These are phyloP conservation scores for Diabrotica balteata DNA, from an alignment of 2,888 invertebrate genomes.

Conservation along the genomic window DNA sequence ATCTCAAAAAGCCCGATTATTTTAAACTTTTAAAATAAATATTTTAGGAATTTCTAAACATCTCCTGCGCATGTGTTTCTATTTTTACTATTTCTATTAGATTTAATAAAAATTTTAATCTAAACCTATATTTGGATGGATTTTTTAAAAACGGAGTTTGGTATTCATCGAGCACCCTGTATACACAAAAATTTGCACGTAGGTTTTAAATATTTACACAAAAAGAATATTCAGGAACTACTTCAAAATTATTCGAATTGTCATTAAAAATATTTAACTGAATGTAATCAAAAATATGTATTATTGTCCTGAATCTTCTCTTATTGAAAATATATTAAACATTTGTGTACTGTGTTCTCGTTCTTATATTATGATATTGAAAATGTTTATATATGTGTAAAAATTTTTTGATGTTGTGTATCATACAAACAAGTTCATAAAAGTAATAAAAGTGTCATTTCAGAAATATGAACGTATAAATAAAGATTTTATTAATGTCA, in stretches of 20 bases:
- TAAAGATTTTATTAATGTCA: conserved; percentile 37
- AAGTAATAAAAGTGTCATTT: conserved; percentile 35
- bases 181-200: conserved; percentile 27
- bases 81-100: too few species aligned
- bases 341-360: conserved; percentile 31
- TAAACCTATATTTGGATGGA: too few species aligned
- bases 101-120: too few species aligned
- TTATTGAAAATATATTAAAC: conserved; percentile 21
- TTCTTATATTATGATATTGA: conserved; percentile 27
- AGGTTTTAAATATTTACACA: conserved; percentile 24
- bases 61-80: too few species aligned
- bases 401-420: conserved; percentile 38
- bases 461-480: conserved; percentile 33
- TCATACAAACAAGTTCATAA: conserved; percentile 33
- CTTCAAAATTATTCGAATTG: background rate
- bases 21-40: background rate
- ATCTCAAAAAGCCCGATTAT: background rate
- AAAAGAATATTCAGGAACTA: conserved; percentile 24
- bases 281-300: background rate
- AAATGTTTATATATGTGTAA: conserved; percentile 32
- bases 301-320: conserved; percentile 24
- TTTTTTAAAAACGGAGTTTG: too few species aligned
- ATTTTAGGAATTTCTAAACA: background rate
- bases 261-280: background rate
- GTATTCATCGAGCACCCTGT: conserved; percentile 7